Evolutionary conservation across 1,140 invertebrate species (phyloP), one percentile per base, ranked within the genome.

Genomic region (Cydia amplana): DNA sequence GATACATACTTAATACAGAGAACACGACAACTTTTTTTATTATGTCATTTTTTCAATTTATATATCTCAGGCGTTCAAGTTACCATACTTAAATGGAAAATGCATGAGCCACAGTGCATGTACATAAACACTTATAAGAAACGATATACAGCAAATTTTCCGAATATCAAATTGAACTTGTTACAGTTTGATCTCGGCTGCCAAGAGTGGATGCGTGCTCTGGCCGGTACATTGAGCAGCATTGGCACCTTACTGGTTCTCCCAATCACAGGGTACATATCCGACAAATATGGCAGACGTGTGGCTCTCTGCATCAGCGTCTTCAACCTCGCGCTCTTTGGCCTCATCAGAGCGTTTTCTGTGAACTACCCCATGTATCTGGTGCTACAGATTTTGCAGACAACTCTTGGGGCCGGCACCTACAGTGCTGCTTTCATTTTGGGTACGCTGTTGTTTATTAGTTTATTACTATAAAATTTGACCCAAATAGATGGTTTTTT

Each of bases 371-470:
- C 88, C 64, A 93, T 92, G 84, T 96, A 96, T 78, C 2, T 84
- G 10, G 76, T 92, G 12, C 94, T 95, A 55, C 95, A 95, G 87
- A 94, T 95, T 74, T 81, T 95, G 63, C 95, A 95, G 79, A 84
- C 91, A 36, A 93, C 93, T 18, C 92, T 84, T 46, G 80, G 80
- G 14, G 82, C 79, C 40, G 82, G 82, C 40, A 79, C 82, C 25
- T 84, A 75, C 74, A 82, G 78, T 40, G 77, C 80, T 3, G 80
- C 75, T 46, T 83, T 78, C 74, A 82, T 83, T 74, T 78, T 82
- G 10, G 80, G 82, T 83, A 78, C 74, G 74, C 36, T 40, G 0
- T 32, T 2, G 5, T 4, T 32, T 32, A 4, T 10, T 40, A 4
- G 40, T 2, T 46, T 12, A 28, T 4, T 0, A 25, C 9, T 46